Conservation (phyloP, 2,888 invertebrate genomes). For the Dryobota labecula region DNA sequence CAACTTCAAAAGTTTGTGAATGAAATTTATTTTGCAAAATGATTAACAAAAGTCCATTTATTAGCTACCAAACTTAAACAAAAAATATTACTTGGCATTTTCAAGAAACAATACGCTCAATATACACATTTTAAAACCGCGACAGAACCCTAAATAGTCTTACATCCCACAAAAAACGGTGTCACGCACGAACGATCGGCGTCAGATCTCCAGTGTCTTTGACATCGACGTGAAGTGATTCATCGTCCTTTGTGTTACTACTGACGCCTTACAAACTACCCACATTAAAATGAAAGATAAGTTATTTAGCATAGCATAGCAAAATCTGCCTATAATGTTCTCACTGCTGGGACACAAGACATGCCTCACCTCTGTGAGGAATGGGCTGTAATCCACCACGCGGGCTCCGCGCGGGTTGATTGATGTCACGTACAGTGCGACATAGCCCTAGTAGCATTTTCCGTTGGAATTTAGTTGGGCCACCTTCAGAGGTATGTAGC, state of each 20-base stretch:
- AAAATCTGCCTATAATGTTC: background rate
- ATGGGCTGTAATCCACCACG: background rate
- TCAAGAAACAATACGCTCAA: background rate
- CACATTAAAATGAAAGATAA: background rate
- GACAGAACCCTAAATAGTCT: slow-evolving; percentile 51
- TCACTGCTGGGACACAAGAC: background rate
- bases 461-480: no score
- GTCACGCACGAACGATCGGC: slow-evolving; percentile 74
- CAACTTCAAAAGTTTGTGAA: background rate
- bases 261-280: slow-evolving; percentile 12
- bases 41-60: no score
- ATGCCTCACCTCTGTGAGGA: background rate
- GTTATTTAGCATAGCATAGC: no score
- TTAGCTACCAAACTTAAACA: background rate
- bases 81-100: background rate
- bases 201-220: slow-evolving; percentile 73
- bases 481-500: no score
- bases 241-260: slow-evolving; percentile 52
- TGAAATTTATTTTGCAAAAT: background rate
- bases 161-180: slow-evolving; percentile 67
- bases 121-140: background rate
- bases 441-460: no score
- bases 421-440: background rate
- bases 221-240: slow-evolving; percentile 67
- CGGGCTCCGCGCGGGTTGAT: background rate